Conservation (phyloP, 2,113 vertebrate species). For the Triplophysa dalaica region DNA sequence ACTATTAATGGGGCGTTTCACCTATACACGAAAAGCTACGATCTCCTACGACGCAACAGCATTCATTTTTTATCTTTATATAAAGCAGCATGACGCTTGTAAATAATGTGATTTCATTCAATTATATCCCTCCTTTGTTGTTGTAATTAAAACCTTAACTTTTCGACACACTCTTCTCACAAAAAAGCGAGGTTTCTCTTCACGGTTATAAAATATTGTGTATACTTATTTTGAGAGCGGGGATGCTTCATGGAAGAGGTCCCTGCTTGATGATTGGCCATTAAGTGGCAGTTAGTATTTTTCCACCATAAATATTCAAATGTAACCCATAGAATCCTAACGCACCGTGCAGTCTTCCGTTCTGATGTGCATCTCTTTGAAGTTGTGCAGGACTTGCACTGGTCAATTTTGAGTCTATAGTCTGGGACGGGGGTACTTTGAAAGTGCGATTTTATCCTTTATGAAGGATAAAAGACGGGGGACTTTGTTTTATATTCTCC, state of each 20-base stretch:
- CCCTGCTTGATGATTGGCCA: constrained; percentile 81
- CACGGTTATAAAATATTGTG: not conserved
- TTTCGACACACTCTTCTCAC: not conserved
- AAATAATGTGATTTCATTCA: not conserved
- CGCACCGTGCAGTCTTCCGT: constrained; percentile 92
- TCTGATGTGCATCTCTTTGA: constrained; percentile 89
- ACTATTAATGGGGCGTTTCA: constrained; percentile 57
- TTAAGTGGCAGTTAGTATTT: constrained; percentile 86
- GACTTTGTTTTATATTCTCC: constrained; percentile 88
- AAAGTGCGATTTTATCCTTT: constrained; percentile 81
- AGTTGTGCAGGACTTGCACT: constrained; percentile 86
- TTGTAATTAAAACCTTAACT: not conserved
- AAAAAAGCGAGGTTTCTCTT: not conserved
- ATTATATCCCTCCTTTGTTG: not conserved
- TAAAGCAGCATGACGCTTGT: not conserved
- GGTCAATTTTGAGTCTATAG: constrained; percentile 91
- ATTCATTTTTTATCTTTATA: not conserved
- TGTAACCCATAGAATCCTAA: constrained; percentile 92
- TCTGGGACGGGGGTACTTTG: constrained; percentile 80
- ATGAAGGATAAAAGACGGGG: constrained; percentile 86
- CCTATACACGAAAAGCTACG: constrained; percentile 16
- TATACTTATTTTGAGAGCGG: constrained; percentile 7
- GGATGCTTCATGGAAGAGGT: constrained; percentile 61
- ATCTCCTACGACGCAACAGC: not conserved
- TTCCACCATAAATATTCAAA: constrained; percentile 85